A percentile compares a stretch with the other conserved stretches of the same genome.
These are phyloP conservation scores for Caenorhabditis remanei DNA, from an alignment of 1,140 invertebrate species.

Conservation along the genomic window DNA sequence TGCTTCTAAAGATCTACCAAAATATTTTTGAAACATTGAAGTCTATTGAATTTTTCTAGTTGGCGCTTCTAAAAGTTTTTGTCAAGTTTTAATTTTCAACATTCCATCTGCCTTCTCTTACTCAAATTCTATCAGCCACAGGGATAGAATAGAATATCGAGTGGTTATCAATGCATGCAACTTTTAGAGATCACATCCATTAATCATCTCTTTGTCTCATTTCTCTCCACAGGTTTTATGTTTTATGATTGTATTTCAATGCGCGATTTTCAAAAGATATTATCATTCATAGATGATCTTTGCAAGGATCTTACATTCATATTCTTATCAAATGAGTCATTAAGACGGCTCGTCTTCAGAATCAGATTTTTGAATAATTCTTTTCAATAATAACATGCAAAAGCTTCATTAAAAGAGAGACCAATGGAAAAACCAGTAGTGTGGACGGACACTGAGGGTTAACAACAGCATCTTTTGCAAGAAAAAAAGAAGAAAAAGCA, in stretches of 20 bases:
- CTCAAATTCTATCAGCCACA: too few species aligned
- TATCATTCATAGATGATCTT: constrained; percentile 9
- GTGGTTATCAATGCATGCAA: background rate
- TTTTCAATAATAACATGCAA: background rate
- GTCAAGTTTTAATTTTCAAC: too few species aligned
- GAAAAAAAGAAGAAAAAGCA: constrained; percentile 31
- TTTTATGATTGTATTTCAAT: background rate
- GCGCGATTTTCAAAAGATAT: constrained; percentile 24
- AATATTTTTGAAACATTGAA: too few species aligned
- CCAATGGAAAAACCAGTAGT: constrained; percentile 26
- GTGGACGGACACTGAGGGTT: constrained; percentile 9
- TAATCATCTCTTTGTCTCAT: background rate
- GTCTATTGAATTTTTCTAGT: too few species aligned
- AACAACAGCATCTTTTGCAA: constrained; percentile 35
- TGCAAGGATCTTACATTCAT: background rate
- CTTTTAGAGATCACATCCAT: constrained; percentile 14
- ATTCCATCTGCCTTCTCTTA: too few species aligned
- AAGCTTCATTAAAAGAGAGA: background rate
- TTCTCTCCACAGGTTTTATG: background rate
- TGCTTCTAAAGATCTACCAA: too few species aligned
- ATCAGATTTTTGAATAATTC: background rate
- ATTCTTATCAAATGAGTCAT: background rate
- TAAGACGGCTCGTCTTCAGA: background rate
- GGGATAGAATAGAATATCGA: too few species aligned
- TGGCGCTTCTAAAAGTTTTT: too few species aligned